Percentiles rank a stretch among this genome's conserved stretches.
phyloP scores from a whole-genome alignment of 2,888 invertebrate species.

The Folsomia manolachei region DNA sequence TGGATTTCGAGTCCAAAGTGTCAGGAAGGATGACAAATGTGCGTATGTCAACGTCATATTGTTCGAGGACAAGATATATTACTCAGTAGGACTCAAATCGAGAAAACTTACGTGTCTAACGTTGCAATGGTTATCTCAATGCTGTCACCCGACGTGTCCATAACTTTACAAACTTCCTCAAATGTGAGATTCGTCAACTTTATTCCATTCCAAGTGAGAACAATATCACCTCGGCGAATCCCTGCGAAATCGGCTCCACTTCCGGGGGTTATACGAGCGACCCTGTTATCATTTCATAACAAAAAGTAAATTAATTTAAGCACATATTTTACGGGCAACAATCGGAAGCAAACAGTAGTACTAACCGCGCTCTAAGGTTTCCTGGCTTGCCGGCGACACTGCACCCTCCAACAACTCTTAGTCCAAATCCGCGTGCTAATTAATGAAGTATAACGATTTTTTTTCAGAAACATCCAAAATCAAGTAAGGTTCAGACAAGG shows the following conservation, averaged over 20 bases:
- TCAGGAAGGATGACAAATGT: no score
- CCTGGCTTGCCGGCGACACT: constrained; percentile 45
- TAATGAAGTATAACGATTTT: no score
- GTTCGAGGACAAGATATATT: no score
- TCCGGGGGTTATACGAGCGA: constrained; percentile 87
- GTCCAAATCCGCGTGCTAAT: constrained; percentile 82
- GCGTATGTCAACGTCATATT: no score
- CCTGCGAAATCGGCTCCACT: constrained; percentile 89
- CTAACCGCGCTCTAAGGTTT: constrained; percentile 65
- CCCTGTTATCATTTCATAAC: constrained; percentile 53
- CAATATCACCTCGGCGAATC: constrained; percentile 82
- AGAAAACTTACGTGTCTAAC: constrained; percentile 46
- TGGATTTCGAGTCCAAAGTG: no score
- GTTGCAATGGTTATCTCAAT: constrained; percentile 64
- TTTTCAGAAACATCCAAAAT: no score
- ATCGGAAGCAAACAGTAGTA: no score
- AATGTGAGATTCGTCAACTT: constrained; percentile 86
- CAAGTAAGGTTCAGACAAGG: background rate
- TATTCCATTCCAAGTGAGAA: constrained; percentile 87
- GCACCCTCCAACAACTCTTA: constrained; percentile 85
- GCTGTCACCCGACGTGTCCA: constrained; percentile 80
- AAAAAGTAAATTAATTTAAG: no score
- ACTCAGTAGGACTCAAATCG: no score
- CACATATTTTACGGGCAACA: no score
- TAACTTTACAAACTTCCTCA: constrained; percentile 86